Evolutionary conservation across 2,888 invertebrate genomes (phyloP).

Genomic region (Tetragnatha montana): DNA sequence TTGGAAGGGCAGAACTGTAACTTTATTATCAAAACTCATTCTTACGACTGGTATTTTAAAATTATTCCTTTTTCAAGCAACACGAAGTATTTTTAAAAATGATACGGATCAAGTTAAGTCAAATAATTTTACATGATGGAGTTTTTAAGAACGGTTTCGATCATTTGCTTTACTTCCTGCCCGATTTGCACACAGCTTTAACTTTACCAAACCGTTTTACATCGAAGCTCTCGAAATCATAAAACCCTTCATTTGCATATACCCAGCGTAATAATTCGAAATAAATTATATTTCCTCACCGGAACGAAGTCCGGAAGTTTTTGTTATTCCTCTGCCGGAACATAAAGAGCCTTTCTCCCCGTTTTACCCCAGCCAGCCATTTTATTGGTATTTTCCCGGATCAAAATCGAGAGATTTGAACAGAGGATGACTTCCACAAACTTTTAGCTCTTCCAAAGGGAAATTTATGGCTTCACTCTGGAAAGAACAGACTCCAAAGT

Average conservation of each 20-base stretch:
- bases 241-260: background rate
- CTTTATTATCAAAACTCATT: too few species aligned
- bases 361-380: background rate
- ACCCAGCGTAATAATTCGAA: background rate
- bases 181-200: too few species aligned
- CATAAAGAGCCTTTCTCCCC: background rate
- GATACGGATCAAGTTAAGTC: too few species aligned
- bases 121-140: too few species aligned
- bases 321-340: background rate
- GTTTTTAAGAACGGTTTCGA: too few species aligned
- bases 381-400: background rate
- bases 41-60: too few species aligned
- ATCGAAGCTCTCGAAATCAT: background rate
- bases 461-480: constrained; percentile 1
- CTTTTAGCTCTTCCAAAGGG: background rate
- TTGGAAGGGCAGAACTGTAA: too few species aligned
- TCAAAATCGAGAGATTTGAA: background rate
- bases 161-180: too few species aligned
- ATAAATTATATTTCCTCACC: background rate
- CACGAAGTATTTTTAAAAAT: too few species aligned
- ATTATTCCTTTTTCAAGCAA: too few species aligned
- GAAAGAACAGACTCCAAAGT: background rate
- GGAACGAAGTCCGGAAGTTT: background rate
- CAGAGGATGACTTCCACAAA: background rate
- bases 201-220: too few species aligned